These are phyloP conservation scores for Eriosoma lanigerum DNA, from an alignment of 1,140 invertebrate genomes.

Conservation along the genomic window DNA sequence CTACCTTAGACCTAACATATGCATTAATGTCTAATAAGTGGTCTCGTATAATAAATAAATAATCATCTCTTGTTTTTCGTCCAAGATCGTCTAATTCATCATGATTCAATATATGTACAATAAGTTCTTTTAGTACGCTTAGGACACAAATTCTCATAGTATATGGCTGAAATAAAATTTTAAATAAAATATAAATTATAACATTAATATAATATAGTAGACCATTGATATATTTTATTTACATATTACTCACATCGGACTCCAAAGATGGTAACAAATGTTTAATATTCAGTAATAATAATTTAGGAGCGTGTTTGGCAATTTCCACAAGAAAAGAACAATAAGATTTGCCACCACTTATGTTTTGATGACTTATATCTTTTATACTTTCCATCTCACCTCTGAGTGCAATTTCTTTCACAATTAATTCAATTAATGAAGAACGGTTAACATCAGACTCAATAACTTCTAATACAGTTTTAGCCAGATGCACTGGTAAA, in stretches of 20 bases:
- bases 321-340: slow-evolving; percentile 71
- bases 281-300: slow-evolving; percentile 67
- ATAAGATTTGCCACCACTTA: slow-evolving; percentile 66
- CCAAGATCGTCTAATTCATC: slow-evolving; percentile 65
- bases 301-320: slow-evolving; percentile 65
- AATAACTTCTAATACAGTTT: slow-evolving; percentile 65
- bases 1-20: slow-evolving; percentile 77
- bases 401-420: slow-evolving; percentile 70
- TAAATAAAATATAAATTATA: neutral
- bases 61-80: slow-evolving; percentile 68
- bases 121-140: slow-evolving; percentile 74
- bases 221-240: slow-evolving; percentile 48
- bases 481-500: slow-evolving; percentile 67
- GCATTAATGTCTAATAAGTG: slow-evolving; percentile 81
- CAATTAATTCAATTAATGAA: slow-evolving; percentile 69
- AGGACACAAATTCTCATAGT: slow-evolving; percentile 77
- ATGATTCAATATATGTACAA: slow-evolving; percentile 64
- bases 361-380: slow-evolving; percentile 59
- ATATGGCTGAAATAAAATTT: slow-evolving; percentile 66
- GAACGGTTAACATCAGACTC: slow-evolving; percentile 62
- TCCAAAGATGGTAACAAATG: slow-evolving; percentile 64
- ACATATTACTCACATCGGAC: slow-evolving; percentile 62
- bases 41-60: slow-evolving; percentile 73
- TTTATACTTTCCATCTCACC: slow-evolving; percentile 56
- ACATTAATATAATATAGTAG: neutral